Base-by-base conservation (phyloP, 2,797 vertebrate species). In the Pseudotriccus pelzelni region DNA sequence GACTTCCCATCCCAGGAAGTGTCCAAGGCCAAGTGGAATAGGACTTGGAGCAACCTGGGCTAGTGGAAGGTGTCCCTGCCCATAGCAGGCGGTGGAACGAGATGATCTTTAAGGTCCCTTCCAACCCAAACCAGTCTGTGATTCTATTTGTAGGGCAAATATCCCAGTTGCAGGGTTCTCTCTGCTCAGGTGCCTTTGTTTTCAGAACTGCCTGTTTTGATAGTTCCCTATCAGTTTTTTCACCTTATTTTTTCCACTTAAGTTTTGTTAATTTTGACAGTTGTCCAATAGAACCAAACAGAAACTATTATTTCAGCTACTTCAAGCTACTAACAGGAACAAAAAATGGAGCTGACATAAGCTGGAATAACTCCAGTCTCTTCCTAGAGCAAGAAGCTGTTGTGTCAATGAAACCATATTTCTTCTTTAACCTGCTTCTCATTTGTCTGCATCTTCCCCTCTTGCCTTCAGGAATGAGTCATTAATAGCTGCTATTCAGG, bases 21-120 rank as follows among this genome's bases (percentile, higher is more conserved):
- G 19, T 4, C 41, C 18, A 17, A 53, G 46, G 13, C 28, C 28
- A 21, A 19, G 10, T 0, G 53, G 64, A n/a, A 52, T 0, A 0
- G 21, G 8, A 12, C 6, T 64, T 64, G 66, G 34, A 72, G 18
- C 22, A 66, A 0, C n/a, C 20, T 39, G 64, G 28, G 11, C 9
- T 1, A 9, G 10, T 41, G 19, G n/a, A 23, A 59, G n/a, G 12
- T 5, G 7, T 32, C 12, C 14, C 28, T 77, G n/a, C 21, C 36
- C 21, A 20, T 24, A 50, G 18, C 30, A 64, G 8, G 7, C 16
- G 20, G 6, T 46, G 39, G 21, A 17, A 10, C 3, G 4, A 7
- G 16, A 14, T 24, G 27, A 3, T 10, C 34, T 72, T 47, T 36
- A 15, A 47, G 1, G 22, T 47, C 16, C 21, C 13, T 41, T 32